phyloP scores from a whole-genome alignment of 2,888 invertebrate species.

The Spilarctia lutea region DNA sequence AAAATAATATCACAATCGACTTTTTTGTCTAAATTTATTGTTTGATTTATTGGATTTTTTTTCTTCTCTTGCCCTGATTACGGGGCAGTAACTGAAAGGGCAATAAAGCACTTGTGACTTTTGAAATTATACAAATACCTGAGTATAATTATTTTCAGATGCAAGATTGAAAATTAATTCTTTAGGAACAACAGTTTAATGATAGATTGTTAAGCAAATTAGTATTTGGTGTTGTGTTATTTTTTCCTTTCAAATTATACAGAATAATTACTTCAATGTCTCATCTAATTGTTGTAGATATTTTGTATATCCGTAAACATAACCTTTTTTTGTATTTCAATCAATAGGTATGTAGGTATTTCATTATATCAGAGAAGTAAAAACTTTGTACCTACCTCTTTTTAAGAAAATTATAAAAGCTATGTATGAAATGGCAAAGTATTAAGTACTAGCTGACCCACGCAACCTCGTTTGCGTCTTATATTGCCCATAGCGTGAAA shows the following conservation, averaged over 20 bases:
- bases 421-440: too few relatives aligned
- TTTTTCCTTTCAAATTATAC: neutral
- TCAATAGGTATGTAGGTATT: neutral
- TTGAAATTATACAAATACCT: too few relatives aligned
- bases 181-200: neutral
- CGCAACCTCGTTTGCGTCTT: too few relatives aligned
- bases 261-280: neutral
- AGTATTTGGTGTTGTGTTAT: neutral
- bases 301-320: neutral
- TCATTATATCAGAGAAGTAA: neutral
- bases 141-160: neutral
- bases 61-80: too few relatives aligned
- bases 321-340: neutral
- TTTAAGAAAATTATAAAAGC: too few relatives aligned
- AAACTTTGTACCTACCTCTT: too few relatives aligned
- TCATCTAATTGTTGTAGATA: neutral
- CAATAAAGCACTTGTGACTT: too few relatives aligned
- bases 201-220: neutral
- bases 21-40: neutral
- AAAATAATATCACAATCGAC: slow-evolving; percentile 8
- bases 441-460: too few relatives aligned
- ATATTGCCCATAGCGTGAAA: too few relatives aligned
- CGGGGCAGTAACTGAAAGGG: too few relatives aligned
- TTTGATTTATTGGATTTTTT: neutral
- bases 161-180: neutral